Conservation (phyloP, 2,113 vertebrate species). For the Casuarius casuarius region DNA sequence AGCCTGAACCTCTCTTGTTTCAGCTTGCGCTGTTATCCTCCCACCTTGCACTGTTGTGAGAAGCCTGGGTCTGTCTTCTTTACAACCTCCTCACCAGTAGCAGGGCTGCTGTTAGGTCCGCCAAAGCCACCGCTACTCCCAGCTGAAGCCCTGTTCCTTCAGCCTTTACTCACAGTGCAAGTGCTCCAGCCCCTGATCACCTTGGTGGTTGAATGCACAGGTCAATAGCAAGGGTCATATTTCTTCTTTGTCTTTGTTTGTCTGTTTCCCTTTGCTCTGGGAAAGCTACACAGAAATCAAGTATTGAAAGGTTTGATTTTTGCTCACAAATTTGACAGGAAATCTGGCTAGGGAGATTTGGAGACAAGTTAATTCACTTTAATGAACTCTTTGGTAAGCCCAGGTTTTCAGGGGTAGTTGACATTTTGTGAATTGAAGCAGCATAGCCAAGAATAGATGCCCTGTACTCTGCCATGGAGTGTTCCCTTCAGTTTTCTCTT, state of each 20-base stretch:
- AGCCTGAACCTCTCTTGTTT: neutral
- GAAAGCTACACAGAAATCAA: neutral
- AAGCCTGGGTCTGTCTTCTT: neutral
- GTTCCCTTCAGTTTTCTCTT: too few species aligned
- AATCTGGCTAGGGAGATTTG: neutral
- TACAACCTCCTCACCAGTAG: neutral
- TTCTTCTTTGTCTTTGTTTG: neutral
- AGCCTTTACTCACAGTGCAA: neutral
- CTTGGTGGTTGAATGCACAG: neutral
- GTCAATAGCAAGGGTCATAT: neutral
- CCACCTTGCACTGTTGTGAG: neutral
- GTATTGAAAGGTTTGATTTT: neutral
- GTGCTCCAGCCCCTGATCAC: fast-evolving
- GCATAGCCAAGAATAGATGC: fast-evolving
- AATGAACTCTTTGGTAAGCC: neutral
- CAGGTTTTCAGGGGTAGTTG: neutral
- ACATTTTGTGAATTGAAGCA: neutral
- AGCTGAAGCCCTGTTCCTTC: neutral
- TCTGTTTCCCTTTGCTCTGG: too few species aligned
- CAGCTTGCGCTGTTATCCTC: neutral
- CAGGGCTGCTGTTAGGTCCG: neutral
- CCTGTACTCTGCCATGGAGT: neutral
- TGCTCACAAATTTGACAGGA: neutral
- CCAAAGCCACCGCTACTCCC: neutral
- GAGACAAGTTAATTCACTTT: neutral